Evolutionary conservation across 2,797 vertebrate genomes (phyloP), one percentile per base, ranked within the genome.

Genomic region (Gastrophryne carolinensis): DNA sequence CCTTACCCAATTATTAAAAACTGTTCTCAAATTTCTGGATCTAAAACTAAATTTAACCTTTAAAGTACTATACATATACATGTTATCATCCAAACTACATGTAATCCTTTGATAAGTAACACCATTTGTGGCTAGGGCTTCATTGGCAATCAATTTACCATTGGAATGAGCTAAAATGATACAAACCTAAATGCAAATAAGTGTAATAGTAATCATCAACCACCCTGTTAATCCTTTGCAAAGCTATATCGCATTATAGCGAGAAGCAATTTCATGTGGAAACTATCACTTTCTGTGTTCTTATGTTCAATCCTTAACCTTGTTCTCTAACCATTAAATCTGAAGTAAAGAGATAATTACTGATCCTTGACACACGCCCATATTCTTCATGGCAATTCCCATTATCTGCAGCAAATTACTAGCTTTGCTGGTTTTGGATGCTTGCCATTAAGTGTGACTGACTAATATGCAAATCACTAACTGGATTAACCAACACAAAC

Each of bases 391-490:
- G 52, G 50, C n/a, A n/a, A n/a, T 52, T 60, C 26, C 64, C 54
- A 75, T 52, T 13, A n/a, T 32, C 27, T 58, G 15, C 8, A 30
- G 26, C 8, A 39, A 52, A 61, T 75, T 75, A 68, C 3, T 39
- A 58, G 30, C 54, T 75, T 68, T 53, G 17, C 49, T 54, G 17
- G 34, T 41, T 30, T 21, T 29, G 49, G 23, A 52, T 35, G 34
- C n/a, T 37, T 30, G 9, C n/a, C 61, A 57, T 65, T 75, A 75
- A 49, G 26, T 35, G 23, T 39, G 39, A 30, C 68, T 67, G 60
- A 58, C 39, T n/a, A 37, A 24, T 35, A 61, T 68, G 73, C 29
- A 37, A 61, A n/a, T 37, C 26, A 17, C 3, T 68, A 75, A 68
- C 54, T 52, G 73, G 54, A 75, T 75, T 68, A 68, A 21, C 53